Percentiles rank a stretch among this genome's conserved stretches.
Conservation (phyloP, 2,113 vertebrate species). For the Myotis lucifugus region DNA sequence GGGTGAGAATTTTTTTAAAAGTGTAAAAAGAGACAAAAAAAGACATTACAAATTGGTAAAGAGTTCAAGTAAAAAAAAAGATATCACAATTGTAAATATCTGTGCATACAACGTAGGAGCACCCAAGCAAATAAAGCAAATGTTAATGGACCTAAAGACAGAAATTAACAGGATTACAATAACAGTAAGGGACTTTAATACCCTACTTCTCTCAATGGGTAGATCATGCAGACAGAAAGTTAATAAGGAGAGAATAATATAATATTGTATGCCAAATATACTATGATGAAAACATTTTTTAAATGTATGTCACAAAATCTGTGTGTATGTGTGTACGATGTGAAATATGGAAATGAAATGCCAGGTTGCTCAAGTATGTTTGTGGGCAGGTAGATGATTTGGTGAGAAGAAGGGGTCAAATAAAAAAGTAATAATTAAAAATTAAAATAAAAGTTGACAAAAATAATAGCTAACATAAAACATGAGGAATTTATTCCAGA, state of each 20-base stretch:
- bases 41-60: neutral
- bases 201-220: neutral
- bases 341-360: neutral
- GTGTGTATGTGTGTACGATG: neutral
- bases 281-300: neutral
- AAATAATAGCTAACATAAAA: neutral
- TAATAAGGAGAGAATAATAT: neutral
- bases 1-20: too few species aligned
- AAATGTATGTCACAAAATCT: neutral
- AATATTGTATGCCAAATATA: neutral
- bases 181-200: neutral
- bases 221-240: neutral
- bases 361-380: neutral
- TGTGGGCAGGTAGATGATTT: neutral
- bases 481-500: neutral
- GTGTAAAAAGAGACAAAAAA: neutral
- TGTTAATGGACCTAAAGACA: neutral
- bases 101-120: neutral
- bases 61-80: neutral
- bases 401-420: neutral
- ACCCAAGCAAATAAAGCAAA: neutral
- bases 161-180: neutral
- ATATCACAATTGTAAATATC: neutral
- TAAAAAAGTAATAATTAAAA: neutral
- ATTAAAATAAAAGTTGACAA: neutral